These are phyloP conservation scores for Pteropus rufus DNA, from an alignment of 2,797 vertebrate genomes.

Conservation along the genomic window DNA sequence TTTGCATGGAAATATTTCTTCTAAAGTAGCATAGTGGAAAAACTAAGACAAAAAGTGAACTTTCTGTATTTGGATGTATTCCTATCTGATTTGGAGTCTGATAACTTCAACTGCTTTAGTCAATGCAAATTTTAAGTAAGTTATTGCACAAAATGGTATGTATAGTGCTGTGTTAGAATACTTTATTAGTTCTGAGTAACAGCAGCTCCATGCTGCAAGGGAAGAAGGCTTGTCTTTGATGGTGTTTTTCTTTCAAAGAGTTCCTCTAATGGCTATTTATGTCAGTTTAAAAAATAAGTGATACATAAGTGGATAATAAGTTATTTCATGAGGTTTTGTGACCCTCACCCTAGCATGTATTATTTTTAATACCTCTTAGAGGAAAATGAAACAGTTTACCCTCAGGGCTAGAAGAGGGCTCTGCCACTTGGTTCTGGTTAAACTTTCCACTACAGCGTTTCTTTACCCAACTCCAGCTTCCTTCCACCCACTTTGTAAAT, in stretches of 20 bases:
- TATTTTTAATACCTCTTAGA: not conserved
- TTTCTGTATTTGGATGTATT: conserved; percentile 22
- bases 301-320: not conserved
- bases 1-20: conserved; percentile 59
- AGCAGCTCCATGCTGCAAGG: not conserved
- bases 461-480: conserved; percentile 29
- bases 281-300: conserved; percentile 9
- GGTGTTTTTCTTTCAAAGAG: not conserved
- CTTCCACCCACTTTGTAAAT: conserved; percentile 2
- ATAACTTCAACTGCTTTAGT: not conserved
- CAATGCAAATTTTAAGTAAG: conserved; percentile 9
- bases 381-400: conserved; percentile 11
- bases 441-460: conserved; percentile 44
- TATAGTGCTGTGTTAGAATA: not conserved
- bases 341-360: not conserved
- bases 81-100: not conserved
- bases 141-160: not conserved
- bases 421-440: conserved; percentile 2
- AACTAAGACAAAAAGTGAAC: not conserved
- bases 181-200: not conserved
- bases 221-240: not conserved
- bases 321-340: conserved; percentile 1
- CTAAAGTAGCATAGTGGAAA: not conserved
- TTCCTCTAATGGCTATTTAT: not conserved
- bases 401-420: not conserved